A percentile compares a stretch with the other conserved stretches of the same genome.
Conservation (phyloP, 1,140 invertebrate species). For the Streblospio benedicti region DNA sequence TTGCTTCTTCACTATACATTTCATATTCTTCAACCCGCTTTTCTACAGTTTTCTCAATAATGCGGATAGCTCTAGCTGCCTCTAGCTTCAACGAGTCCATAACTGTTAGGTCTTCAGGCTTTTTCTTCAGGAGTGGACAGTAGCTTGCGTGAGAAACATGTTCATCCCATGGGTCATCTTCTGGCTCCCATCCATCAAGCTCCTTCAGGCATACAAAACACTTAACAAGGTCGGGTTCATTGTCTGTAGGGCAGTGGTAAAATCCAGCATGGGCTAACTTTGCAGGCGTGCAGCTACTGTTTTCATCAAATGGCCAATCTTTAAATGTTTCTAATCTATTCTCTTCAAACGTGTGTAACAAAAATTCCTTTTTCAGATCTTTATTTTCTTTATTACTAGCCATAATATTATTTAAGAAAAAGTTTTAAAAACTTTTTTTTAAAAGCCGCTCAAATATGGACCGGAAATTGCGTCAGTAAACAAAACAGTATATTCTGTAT, state of each 20-base stretch:
- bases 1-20: not conserved
- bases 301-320: conserved; percentile 25
- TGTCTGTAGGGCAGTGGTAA: conserved; percentile 51
- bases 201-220: conserved; percentile 64
- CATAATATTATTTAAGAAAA: no score
- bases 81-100: not conserved
- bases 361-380: no score
- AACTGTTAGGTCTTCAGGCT: conserved; percentile 4
- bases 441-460: no score
- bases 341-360: no score
- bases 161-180: conserved; percentile 59
- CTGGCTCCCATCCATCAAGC: conserved; percentile 63
- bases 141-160: conserved; percentile 41
- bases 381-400: no score
- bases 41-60: not conserved
- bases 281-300: conserved; percentile 22
- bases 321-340: conserved; percentile 19
- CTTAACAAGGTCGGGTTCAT: conserved; percentile 57
- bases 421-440: no score
- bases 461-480: no score
- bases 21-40: not conserved
- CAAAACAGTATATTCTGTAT: no score
- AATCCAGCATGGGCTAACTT: conserved; percentile 60
- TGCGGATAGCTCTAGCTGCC: not conserved
- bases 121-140: conserved; percentile 40